A percentile compares a stretch with the other conserved stretches of the same genome.
Conservation (phyloP, 2,797 vertebrate species). For the Chiloscyllium punctatum region DNA sequence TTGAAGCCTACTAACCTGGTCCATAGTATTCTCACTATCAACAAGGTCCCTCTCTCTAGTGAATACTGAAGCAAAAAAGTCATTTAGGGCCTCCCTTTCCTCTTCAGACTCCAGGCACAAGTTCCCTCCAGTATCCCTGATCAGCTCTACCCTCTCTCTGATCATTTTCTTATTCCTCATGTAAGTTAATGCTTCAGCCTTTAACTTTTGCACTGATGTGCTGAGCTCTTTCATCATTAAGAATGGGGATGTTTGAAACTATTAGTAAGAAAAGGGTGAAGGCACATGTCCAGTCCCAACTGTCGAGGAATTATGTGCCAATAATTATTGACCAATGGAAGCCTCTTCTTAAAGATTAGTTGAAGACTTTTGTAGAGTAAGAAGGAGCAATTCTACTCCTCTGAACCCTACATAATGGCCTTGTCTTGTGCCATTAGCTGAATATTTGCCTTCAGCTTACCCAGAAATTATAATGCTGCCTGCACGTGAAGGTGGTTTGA, state of each 20-base stretch:
- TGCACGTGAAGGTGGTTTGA: neutral
- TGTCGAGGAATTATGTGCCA: neutral
- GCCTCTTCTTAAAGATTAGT: neutral
- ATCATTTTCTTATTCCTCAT: too few relatives aligned
- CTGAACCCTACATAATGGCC: neutral
- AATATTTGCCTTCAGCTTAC: neutral
- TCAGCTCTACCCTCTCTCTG: too few relatives aligned
- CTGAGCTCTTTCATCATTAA: too few relatives aligned
- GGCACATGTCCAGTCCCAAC: neutral
- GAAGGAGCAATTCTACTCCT: neutral
- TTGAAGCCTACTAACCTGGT: too few relatives aligned
- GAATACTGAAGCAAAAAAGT: too few relatives aligned
- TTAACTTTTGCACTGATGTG: too few relatives aligned
- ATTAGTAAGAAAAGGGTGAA: neutral
- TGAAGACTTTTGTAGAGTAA: neutral
- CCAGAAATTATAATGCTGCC: neutral
- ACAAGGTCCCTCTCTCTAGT: too few relatives aligned
- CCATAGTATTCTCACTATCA: too few relatives aligned
- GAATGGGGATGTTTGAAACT: neutral
- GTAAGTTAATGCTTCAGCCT: too few relatives aligned
- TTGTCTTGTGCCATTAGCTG: neutral
- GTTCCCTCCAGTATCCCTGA: too few relatives aligned
- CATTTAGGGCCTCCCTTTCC: too few relatives aligned
- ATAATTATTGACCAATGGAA: neutral
- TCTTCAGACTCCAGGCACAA: too few relatives aligned